A percentile compares a stretch with the other conserved stretches of the same genome.
Evolutionary conservation across 1,140 invertebrate species (phyloP).

Genomic region (Chrysoperla carnea): DNA sequence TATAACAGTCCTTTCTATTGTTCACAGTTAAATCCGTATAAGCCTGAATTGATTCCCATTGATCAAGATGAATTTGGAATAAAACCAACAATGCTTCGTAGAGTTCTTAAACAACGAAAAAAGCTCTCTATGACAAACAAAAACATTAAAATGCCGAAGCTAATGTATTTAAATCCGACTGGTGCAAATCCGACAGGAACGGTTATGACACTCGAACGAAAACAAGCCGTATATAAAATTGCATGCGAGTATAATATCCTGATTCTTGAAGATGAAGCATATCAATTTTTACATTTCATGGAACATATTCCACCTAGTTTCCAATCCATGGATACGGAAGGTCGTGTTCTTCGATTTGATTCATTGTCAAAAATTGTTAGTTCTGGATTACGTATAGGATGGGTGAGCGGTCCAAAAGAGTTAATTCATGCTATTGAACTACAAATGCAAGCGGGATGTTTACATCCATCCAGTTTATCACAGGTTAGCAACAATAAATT

Average conservation of each 20-base stretch:
- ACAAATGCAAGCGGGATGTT: constrained; percentile 51
- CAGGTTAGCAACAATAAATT: constrained; percentile 26
- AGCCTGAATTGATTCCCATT: constrained; percentile 27
- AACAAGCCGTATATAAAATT: constrained; percentile 52
- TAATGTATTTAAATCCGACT: constrained; percentile 39
- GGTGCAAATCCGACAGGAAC: constrained; percentile 52
- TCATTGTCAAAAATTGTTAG: constrained; percentile 66
- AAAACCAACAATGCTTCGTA: constrained; percentile 23
- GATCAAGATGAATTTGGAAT: constrained; percentile 32
- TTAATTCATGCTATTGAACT: constrained; percentile 41
- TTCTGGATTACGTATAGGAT: constrained; percentile 49
- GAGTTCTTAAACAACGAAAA: constrained; percentile 25
- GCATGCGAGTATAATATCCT: constrained; percentile 58
- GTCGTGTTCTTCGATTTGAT: constrained; percentile 58
- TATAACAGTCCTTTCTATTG: constrained; percentile 1
- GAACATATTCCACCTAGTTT: constrained; percentile 40
- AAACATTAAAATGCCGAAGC: constrained; percentile 33
- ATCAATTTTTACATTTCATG: constrained; percentile 59
- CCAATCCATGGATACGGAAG: constrained; percentile 55
- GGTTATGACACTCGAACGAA: constrained; percentile 41
- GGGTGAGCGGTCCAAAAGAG: constrained; percentile 45
- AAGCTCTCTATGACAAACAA: constrained; percentile 19
- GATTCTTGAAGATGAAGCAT: constrained; percentile 69
- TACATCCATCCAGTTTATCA: constrained; percentile 54
- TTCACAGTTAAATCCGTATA: constrained; percentile 29